Base-by-base conservation (phyloP, 2,888 invertebrate species). In the Crematogaster levior region DNA sequence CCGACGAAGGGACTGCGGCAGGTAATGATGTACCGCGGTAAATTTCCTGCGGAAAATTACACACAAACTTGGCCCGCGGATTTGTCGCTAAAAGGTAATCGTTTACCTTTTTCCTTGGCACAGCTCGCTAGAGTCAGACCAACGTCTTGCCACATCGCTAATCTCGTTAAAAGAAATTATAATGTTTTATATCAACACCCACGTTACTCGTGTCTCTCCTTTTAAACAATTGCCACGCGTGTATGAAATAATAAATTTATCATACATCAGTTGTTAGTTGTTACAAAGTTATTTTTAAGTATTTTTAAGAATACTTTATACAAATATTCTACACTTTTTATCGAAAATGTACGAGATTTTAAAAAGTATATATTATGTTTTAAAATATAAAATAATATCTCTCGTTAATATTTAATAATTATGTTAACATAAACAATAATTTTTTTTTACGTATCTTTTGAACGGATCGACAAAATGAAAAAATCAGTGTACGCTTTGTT, bases 31-130 rank as follows among this genome's bases (percentile, higher is more conserved):
- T 88, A 90, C 87, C 89, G 86, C 84, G 89, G 86, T 90, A 90
- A 90, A 90, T 90, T 90, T 90, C 88, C 90, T 88, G 89, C 85
- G 87, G 90, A 90, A 90, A 90, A 90, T 90, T 90, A 88, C 87
- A 87, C 82, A 80, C 81, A 85, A 85, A 84, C 85, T 88, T 85
- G 87, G 83, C 82, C 68, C 85, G 83, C 85, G 81, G 81, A 85
- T 84, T 86, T 88, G 82, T 82, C 79, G 82, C 80, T 79, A 66
- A 86, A 85, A 85, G 85, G 82, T 88, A 75, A 86, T 88, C 88
- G 83, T 87, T 90, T 77, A 85, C 75, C 81, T 89, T 85, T 85
- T 83, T 63, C 34, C 60, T 51, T 27, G 30, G 30, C 63, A 40
- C 68, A 30, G 7, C 46, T 63, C 40, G 74, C 61, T 34, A 27